A percentile compares a stretch with the other conserved stretches of the same genome.
Conservation (phyloP, 2,113 vertebrate species). For the Gobiocypris rarus region DNA sequence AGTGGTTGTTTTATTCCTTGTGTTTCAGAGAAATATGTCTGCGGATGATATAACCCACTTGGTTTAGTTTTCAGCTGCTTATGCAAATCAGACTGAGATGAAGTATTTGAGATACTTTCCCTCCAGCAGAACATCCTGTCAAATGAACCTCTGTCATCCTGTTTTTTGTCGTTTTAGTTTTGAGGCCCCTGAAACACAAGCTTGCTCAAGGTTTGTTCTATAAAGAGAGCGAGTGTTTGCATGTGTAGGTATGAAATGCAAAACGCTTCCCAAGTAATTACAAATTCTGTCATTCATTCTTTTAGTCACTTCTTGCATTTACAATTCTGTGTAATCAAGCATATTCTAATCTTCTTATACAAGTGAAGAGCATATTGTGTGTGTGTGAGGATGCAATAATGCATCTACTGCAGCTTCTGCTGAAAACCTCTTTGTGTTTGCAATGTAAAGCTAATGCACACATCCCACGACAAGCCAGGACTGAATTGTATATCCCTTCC, state of each 20-base stretch:
- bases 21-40: not conserved
- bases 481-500: not conserved
- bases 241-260: not conserved
- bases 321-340: not conserved
- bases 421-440: not conserved
- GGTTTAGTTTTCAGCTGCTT: not conserved
- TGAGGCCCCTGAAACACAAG: not conserved
- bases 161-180: not conserved
- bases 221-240: not conserved
- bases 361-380: not conserved
- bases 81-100: not conserved
- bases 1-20: not conserved
- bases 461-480: not conserved
- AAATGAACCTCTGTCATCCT: not conserved
- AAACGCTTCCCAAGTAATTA: not conserved
- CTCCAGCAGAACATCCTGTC: not conserved
- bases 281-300: not conserved
- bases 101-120: not conserved
- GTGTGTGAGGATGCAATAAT: not conserved
- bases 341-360: conserved; percentile 13
- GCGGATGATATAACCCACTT: not conserved
- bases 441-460: conserved; percentile 1
- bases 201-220: not conserved
- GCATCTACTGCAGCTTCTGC: not conserved
- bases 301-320: too few species aligned